Percentiles rank a stretch among this genome's conserved stretches.
Evolutionary conservation across 1,140 invertebrate genomes (phyloP).

Genomic region (Aphelenchoides fujianensis): DNA sequence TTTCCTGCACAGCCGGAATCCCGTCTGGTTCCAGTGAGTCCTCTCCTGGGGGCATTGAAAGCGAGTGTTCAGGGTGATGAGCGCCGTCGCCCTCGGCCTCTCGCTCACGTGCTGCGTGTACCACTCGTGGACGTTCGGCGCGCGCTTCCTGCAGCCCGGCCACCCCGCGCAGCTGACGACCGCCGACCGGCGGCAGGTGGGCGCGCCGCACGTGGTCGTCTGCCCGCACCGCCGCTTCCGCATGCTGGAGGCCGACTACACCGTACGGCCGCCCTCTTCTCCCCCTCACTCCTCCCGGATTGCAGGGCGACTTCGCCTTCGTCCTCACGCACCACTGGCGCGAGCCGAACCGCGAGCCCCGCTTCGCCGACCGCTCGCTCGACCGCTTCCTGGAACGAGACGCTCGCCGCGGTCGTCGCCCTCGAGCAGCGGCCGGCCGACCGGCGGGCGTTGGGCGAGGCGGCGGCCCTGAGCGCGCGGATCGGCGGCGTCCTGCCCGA

Average conservation of each 20-base stretch:
- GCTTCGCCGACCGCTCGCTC: neutral
- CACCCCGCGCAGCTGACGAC: slow-evolving; percentile 1
- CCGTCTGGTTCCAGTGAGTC: slow-evolving; percentile 35
- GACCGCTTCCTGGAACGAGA: neutral
- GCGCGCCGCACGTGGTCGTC: neutral
- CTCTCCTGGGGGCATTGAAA: slow-evolving; percentile 5
- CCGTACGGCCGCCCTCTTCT: too few relatives aligned
- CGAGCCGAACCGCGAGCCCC: neutral
- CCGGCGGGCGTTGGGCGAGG: neutral
- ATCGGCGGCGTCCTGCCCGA: neutral
- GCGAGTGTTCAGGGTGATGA: slow-evolving; percentile 26
- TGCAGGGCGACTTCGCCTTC: slow-evolving; percentile 12
- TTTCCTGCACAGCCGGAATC: slow-evolving; percentile 44
- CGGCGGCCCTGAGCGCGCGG: neutral
- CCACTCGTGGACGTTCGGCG: slow-evolving; percentile 35
- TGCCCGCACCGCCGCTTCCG: neutral
- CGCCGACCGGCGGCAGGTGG: neutral
- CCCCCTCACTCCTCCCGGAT: too few relatives aligned
- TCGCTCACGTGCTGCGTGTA: slow-evolving; percentile 37
- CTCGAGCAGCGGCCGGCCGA: neutral
- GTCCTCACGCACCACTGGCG: neutral
- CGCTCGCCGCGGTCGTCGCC: neutral
- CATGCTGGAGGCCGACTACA: too few relatives aligned
- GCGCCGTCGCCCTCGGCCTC: slow-evolving; percentile 31
- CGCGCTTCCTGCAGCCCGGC: slow-evolving; percentile 11